These are phyloP conservation scores for Acanthurus tractus DNA, from an alignment of 2,797 vertebrate species.

Conservation along the genomic window DNA sequence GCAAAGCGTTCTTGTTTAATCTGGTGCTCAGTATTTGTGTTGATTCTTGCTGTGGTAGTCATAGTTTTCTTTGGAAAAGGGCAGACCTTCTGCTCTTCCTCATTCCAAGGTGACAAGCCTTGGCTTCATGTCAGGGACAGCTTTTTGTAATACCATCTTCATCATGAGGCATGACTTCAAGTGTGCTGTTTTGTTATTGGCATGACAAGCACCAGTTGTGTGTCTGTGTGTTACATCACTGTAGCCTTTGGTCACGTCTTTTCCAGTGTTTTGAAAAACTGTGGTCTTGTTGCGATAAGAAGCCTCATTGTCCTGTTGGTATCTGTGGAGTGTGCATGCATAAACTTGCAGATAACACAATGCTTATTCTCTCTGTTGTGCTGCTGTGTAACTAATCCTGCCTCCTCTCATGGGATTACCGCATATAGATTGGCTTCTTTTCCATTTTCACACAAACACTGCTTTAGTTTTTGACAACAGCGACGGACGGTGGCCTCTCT, in stretches of 20 bases:
- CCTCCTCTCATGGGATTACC: conserved; percentile 47
- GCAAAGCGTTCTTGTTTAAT: conserved; percentile 4
- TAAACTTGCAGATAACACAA: conserved; percentile 48
- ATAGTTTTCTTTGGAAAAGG: conserved; percentile 13
- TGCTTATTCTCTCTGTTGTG: conserved; percentile 42
- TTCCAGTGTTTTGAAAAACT: conserved; percentile 44
- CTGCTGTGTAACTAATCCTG: conserved; percentile 56
- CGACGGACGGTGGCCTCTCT: conserved; percentile 36
- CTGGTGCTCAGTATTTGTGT: neutral
- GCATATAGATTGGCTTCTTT: conserved; percentile 34
- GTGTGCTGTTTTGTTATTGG: conserved; percentile 25
- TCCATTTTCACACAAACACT: conserved; percentile 10
- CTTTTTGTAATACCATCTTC: conserved; percentile 15
- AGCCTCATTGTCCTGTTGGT: conserved; percentile 44
- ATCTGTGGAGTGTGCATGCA: conserved; percentile 47
- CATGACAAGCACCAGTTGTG: conserved; percentile 17
- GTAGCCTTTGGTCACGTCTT: conserved; percentile 48
- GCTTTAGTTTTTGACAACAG: conserved; percentile 32
- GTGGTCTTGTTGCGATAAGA: conserved; percentile 53
- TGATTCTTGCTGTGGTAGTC: conserved; percentile 15
- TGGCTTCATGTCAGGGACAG: conserved; percentile 29
- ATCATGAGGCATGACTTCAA: neutral
- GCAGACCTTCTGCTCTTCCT: conserved; percentile 15
- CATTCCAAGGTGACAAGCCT: conserved; percentile 14
- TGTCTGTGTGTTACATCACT: conserved; percentile 44